Evolutionary conservation across 2,888 invertebrate genomes (phyloP), one percentile per base, ranked within the genome.

Genomic region (Lasioglossum morio): DNA sequence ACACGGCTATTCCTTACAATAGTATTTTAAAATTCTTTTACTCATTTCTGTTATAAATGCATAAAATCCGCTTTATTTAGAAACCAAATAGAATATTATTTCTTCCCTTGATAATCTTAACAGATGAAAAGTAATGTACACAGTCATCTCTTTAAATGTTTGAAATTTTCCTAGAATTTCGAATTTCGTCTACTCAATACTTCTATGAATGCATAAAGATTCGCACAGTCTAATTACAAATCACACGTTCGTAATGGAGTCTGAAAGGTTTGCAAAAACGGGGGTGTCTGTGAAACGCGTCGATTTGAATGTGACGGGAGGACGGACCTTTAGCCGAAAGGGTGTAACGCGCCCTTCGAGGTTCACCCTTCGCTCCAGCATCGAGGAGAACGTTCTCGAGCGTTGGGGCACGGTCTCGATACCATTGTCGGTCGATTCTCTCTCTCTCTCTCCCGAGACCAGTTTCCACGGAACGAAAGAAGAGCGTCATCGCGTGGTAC

Each of bases 381-480:
- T n/a, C 27, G 57, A 60, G 48, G 4, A 37, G 40, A 37, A 34
- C 72, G 48, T 53, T 57, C 72, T 70, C n/a, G 73, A 60, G 73
- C 48, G 60, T 76, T 5, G 43, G 8, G n/a, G 66, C 79, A 84
- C 70, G 72, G 78, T 37, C 76, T 88, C 89, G 90, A 88, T 90
- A 87, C 88, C 83, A 88, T 92, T 90, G 90, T 89, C 84, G 89
- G 87, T 85, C 87, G 88, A 90, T 90, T 82, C 87, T 60, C 60
- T 60, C 60, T 60, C 60, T 60, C 60, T 60, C 27, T 60, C 60
- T 60, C 60, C 0, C 63, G 30, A 87, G 83, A 89, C 80, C 81
- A 81, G 82, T 88, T 88, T 81, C 81, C 76, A 84, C 84, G 66
- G 57, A 46, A 48, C 69, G 46, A 74, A 85, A 60, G 73, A 73